Evolutionary conservation across 2,113 vertebrate genomes (phyloP).

Genomic region (Callospermophilus lateralis): DNA sequence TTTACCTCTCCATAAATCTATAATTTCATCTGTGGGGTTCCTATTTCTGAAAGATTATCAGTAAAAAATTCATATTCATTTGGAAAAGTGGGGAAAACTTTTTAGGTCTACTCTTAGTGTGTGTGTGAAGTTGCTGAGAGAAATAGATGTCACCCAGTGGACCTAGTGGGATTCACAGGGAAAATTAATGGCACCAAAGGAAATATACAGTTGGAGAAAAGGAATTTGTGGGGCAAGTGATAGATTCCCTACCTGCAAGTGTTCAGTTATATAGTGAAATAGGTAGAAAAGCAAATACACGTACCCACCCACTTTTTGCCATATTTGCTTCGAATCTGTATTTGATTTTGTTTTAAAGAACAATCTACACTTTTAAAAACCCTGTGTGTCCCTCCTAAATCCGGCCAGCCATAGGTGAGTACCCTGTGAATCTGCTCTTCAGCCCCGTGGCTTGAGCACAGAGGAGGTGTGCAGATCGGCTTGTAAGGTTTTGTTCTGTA

Average conservation of each 20-base stretch:
- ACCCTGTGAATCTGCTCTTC: background rate
- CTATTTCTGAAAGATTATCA: background rate
- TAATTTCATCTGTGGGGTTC: background rate
- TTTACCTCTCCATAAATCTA: background rate
- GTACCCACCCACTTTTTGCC: background rate
- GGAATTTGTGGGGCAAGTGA: background rate
- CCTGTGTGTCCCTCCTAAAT: background rate
- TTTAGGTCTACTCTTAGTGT: background rate
- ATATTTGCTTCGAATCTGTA: background rate
- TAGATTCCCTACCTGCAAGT: background rate
- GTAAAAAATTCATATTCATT: constrained; percentile 25
- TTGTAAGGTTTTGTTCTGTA: background rate
- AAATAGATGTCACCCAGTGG: background rate
- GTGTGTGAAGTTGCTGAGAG: background rate
- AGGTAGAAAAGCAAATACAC: background rate
- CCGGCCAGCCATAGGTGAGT: background rate
- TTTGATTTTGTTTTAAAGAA: constrained; percentile 24
- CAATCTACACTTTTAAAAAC: background rate
- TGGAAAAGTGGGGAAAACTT: constrained; percentile 10
- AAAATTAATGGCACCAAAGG: background rate
- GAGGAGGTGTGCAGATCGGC: background rate
- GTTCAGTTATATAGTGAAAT: background rate
- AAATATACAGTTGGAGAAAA: background rate
- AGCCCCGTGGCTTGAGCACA: background rate
- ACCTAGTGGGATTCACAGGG: background rate